A percentile compares a stretch with the other conserved stretches of the same genome.
Conservation (phyloP, 2,797 vertebrate genomes). For the Myotis planiceps region DNA sequence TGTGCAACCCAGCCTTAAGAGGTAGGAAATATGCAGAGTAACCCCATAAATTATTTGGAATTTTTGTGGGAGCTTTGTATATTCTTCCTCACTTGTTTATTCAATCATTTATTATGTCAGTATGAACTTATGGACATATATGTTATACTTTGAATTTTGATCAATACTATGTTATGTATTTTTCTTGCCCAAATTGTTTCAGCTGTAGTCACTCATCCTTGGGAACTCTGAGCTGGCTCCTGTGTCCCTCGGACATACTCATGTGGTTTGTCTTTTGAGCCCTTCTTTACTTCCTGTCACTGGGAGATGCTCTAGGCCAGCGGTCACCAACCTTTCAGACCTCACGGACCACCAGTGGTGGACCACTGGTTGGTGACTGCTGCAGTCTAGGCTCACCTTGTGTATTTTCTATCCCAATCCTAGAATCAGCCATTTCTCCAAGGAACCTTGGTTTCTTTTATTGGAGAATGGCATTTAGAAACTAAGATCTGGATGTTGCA, state of each 20-base stretch:
- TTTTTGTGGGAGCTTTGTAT: background rate
- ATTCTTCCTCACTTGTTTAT: background rate
- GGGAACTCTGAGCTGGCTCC: background rate
- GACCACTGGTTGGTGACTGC: no score
- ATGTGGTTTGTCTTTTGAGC: background rate
- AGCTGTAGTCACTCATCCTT: background rate
- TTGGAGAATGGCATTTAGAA: slow-evolving; percentile 1
- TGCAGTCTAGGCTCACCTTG: background rate
- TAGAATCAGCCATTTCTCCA: background rate
- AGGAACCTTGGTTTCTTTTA: background rate
- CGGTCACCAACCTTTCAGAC: no score
- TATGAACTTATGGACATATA: background rate
- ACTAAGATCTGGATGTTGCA: background rate
- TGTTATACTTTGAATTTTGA: background rate
- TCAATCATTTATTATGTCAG: background rate
- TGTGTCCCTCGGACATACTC: background rate
- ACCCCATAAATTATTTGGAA: background rate
- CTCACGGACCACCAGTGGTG: no score
- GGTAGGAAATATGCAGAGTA: background rate
- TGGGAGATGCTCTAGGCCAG: background rate
- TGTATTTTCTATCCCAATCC: background rate
- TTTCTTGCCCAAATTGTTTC: background rate
- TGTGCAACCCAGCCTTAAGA: background rate
- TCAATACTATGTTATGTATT: background rate
- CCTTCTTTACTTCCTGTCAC: background rate